Percentiles rank a stretch among this genome's conserved stretches.
Conservation (phyloP, 2,888 invertebrate species). For the Sinopyrophorus schimmeli region DNA sequence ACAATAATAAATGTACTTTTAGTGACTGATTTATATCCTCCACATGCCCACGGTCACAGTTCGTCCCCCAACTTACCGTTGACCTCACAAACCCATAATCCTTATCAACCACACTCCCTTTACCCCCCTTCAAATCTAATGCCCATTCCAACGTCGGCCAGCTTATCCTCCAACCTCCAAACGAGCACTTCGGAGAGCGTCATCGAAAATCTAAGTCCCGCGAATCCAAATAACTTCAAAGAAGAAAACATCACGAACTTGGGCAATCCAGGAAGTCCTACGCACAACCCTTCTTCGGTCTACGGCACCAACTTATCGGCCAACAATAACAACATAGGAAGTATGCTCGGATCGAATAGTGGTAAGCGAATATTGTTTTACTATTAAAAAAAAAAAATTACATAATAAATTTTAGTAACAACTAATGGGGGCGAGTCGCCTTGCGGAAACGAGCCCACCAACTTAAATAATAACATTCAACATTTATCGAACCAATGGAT, state of each 20-base stretch:
- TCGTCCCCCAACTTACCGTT: constrained; percentile 53
- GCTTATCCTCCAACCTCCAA: constrained; percentile 38
- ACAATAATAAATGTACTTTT: constrained; percentile 35
- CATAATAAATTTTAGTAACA: constrained; percentile 41
- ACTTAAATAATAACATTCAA: constrained; percentile 55
- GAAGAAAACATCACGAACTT: constrained; percentile 34
- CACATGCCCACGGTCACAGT: constrained; percentile 51
- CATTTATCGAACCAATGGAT: constrained; percentile 58
- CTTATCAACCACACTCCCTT: constrained; percentile 49
- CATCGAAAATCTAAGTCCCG: constrained; percentile 25
- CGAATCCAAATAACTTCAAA: constrained; percentile 16
- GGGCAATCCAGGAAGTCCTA: constrained; percentile 30
- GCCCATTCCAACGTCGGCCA: constrained; percentile 49
- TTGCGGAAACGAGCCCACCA: constrained; percentile 49
- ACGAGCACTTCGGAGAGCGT: constrained; percentile 31
- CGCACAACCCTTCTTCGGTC: constrained; percentile 12
- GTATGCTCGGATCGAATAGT: constrained; percentile 58
- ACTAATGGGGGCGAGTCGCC: constrained; percentile 51
- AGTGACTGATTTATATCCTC: constrained; percentile 53
- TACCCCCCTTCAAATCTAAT: constrained; percentile 52
- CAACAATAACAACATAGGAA: constrained; percentile 53
- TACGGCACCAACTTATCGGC: constrained; percentile 25
- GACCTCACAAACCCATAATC: constrained; percentile 44
- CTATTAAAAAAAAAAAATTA: background rate
- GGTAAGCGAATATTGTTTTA: constrained; percentile 43